Conservation (phyloP, 1,140 invertebrate species). For the Drosophila ohnishii region DNA sequence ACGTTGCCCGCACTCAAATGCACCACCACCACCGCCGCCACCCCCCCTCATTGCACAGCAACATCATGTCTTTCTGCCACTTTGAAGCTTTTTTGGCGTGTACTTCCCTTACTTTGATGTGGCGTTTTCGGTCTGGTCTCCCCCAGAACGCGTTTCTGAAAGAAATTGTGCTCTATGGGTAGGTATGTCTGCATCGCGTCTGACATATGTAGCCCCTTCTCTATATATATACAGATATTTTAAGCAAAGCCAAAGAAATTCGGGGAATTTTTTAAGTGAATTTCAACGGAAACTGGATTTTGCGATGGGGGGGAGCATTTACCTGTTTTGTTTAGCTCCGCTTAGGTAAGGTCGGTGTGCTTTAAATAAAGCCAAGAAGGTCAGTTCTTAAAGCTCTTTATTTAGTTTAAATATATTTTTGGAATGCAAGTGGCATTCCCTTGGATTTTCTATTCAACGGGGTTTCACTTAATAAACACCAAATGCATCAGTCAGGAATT, state of each 20-base stretch:
- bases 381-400: conserved; percentile 6
- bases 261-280: conserved; percentile 43
- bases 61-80: conserved; percentile 19
- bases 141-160: conserved; percentile 4
- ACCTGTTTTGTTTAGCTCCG: conserved; percentile 24
- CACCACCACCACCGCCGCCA: no score
- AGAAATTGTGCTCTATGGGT: conserved; percentile 20
- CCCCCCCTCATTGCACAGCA: neutral
- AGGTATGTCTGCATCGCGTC: conserved; percentile 16
- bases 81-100: conserved; percentile 40
- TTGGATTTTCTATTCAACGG: conserved; percentile 37
- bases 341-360: conserved; percentile 1
- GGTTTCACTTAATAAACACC: conserved; percentile 41
- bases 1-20: conserved; percentile 8
- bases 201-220: conserved; percentile 11
- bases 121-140: conserved; percentile 15
- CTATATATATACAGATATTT: conserved; percentile 2
- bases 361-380: neutral
- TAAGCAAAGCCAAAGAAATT: conserved; percentile 35
- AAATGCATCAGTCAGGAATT: conserved; percentile 53
- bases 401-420: neutral
- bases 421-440: conserved; percentile 6
- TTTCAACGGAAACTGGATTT: conserved; percentile 29
- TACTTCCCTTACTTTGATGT: conserved; percentile 68
- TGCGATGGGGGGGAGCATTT: conserved; percentile 5